These are phyloP conservation scores for Ptilonorhynchus violaceus DNA, from an alignment of 2,113 vertebrate species.

Conservation along the genomic window DNA sequence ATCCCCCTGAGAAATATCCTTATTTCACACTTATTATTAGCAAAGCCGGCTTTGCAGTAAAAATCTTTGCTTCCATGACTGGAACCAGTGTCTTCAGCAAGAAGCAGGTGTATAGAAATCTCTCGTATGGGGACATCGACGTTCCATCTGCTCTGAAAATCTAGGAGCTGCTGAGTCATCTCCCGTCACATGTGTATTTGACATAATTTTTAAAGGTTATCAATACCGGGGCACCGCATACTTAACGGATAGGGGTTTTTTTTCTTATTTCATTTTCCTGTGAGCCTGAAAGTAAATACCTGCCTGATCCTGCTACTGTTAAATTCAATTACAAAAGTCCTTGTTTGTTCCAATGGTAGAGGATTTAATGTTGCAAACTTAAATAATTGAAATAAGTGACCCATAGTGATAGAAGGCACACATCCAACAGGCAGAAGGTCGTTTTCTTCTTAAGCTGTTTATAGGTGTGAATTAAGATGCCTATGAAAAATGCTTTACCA, in stretches of 20 bases:
- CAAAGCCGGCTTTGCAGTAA: conserved; percentile 49
- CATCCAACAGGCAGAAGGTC: conserved; percentile 8
- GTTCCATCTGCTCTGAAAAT: conserved; percentile 9
- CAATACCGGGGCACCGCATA: background rate
- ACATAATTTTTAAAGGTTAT: conserved; percentile 42
- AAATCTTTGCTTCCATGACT: conserved; percentile 18
- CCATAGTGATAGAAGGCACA: background rate
- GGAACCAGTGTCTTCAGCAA: conserved; percentile 25
- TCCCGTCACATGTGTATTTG: background rate
- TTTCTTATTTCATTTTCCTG: conserved; percentile 7
- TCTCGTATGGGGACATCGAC: background rate
- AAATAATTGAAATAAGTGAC: conserved; percentile 44
- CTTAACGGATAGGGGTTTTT: background rate
- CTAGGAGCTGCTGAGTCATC: conserved; percentile 22
- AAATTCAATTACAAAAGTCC: background rate
- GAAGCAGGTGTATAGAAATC: background rate
- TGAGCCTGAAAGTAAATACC: background rate
- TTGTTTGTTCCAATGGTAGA: background rate
- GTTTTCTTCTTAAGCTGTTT: conserved; percentile 22
- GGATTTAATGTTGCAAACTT: conserved; percentile 31
- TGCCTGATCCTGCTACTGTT: background rate
- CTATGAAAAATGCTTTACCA: background rate
- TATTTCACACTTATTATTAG: conserved; percentile 64
- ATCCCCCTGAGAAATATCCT: conserved; percentile 61
- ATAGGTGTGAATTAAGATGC: conserved; percentile 35